These are phyloP conservation scores for Siniperca obscura DNA, from an alignment of 2,797 vertebrate genomes.

Conservation along the genomic window DNA sequence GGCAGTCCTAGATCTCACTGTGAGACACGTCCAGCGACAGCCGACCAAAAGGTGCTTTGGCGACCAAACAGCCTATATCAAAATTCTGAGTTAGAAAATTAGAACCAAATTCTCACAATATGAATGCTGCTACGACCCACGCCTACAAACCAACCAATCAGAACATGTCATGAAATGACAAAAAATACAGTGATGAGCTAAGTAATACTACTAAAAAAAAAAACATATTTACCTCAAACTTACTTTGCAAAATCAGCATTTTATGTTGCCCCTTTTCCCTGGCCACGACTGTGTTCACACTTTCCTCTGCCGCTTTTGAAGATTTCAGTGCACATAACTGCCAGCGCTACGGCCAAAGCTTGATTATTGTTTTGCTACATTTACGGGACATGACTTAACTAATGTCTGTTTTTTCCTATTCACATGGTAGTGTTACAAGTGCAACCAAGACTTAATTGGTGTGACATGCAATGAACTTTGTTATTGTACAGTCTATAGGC, in stretches of 20 bases:
- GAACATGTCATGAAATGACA: neutral
- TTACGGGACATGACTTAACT: neutral
- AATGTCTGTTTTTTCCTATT: too few species aligned
- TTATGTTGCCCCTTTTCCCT: too few species aligned
- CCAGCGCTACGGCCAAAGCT: neutral
- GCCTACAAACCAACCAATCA: neutral
- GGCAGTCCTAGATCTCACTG: neutral
- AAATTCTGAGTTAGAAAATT: too few species aligned
- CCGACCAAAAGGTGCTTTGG: neutral
- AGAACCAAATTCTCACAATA: neutral
- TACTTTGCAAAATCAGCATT: too few species aligned
- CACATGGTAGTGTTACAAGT: too few species aligned
- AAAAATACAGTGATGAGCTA: neutral
- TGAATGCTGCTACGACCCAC: neutral
- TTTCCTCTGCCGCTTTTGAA: neutral
- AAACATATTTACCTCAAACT: too few species aligned
- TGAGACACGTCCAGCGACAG: neutral
- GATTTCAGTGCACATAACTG: too few species aligned
- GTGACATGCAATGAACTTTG: too few species aligned
- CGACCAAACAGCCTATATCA: neutral
- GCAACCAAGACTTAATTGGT: too few species aligned
- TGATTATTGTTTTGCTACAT: neutral
- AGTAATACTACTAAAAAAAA: neutral
- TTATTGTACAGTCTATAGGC: too few species aligned
- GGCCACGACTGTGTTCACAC: too few species aligned